Conservation (phyloP, 2,113 vertebrate genomes). For the Erinaceus europaeus region DNA sequence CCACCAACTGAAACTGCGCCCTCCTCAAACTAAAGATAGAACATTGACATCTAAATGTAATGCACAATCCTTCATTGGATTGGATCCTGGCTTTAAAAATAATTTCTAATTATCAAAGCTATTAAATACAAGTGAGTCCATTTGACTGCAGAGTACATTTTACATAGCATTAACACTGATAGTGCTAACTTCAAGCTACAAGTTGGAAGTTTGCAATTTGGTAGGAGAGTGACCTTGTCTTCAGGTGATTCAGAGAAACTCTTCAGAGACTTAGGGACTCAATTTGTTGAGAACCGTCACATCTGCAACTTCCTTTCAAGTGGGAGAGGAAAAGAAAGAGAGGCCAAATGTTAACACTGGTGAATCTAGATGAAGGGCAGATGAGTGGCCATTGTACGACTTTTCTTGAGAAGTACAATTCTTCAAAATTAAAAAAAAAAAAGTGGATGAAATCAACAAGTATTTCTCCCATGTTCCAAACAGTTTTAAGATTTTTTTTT, state of each 20-base stretch:
- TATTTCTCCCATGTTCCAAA: not conserved
- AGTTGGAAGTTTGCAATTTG: not conserved
- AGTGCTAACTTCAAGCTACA: not conserved
- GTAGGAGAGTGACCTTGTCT: not conserved
- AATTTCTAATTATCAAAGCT: not conserved
- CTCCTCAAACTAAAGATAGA: not conserved
- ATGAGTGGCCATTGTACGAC: not conserved
- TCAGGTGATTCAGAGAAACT: not conserved
- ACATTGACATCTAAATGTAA: not conserved
- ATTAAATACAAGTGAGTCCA: not conserved
- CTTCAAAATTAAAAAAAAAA: conserved; percentile 29
- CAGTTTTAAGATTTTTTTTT: too few species aligned
- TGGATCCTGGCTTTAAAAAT: not conserved
- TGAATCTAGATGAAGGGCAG: not conserved
- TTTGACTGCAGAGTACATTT: not conserved
- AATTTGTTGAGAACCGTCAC: not conserved
- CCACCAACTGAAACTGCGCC: too few species aligned
- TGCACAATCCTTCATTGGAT: not conserved
- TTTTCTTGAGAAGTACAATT: not conserved
- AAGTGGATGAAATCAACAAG: not conserved
- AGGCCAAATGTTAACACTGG: not conserved
- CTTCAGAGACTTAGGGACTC: too few species aligned
- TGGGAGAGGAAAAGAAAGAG: not conserved
- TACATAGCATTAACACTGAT: not conserved
- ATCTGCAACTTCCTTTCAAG: conserved; percentile 9